phyloP scores from a whole-genome alignment of 2,113 vertebrate genomes.

The Hyperoodon ampullatus region DNA sequence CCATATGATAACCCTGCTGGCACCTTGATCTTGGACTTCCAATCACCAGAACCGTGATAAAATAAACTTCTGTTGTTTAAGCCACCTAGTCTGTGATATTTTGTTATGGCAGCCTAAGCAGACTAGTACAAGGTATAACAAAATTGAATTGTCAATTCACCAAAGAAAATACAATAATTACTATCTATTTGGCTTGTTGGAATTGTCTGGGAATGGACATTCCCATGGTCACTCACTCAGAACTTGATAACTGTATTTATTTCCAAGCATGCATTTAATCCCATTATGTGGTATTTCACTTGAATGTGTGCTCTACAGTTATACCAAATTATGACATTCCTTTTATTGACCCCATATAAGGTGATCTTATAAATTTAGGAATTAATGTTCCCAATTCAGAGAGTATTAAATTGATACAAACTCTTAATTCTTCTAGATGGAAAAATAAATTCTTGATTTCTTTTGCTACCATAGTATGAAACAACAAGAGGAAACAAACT shows the following conservation, averaged over 20 bases:
- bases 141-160: not conserved
- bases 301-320: not conserved
- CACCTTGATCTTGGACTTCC: not conserved
- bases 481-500: not conserved
- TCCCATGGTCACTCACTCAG: not conserved
- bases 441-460: not conserved
- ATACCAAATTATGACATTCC: not conserved
- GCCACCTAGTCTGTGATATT: not conserved
- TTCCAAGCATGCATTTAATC: not conserved
- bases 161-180: not conserved
- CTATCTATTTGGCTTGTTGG: not conserved
- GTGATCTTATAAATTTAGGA: not conserved
- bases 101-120: not conserved
- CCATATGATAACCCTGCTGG: not conserved
- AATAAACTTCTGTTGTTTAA: not conserved
- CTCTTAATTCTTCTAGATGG: not conserved
- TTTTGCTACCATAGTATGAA: not conserved
- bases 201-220: not conserved
- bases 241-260: not conserved
- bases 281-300: not conserved
- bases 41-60: not conserved
- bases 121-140: not conserved
- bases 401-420: not conserved
- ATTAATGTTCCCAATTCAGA: not conserved
- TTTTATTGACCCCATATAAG: not conserved